Percentiles rank a stretch among this genome's conserved stretches.
Evolutionary conservation across 92 coral and sea anemone genomes (phyloP).

Genomic region (Phymanthus crucifer): DNA sequence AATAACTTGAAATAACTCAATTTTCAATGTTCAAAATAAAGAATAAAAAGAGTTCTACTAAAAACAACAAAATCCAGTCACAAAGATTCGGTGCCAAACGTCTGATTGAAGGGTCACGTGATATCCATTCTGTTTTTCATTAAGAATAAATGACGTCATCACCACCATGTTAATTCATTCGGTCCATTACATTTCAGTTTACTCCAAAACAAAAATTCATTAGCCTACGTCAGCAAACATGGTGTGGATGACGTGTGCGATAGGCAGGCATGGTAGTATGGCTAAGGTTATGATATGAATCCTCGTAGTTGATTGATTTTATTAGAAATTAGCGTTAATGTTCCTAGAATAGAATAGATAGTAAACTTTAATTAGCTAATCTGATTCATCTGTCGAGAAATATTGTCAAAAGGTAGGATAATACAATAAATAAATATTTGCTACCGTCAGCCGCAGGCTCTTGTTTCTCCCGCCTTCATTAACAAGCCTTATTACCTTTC

Average conservation of each 20-base stretch:
- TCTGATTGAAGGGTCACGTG: neutral
- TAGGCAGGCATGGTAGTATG: neutral
- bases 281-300: neutral
- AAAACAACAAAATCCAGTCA: neutral
- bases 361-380: neutral
- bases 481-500: no score
- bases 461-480: no score
- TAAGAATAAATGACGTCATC: neutral
- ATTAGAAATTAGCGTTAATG: neutral
- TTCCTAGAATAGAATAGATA: neutral
- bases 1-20: slow-evolving; percentile 6
- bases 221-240: neutral
- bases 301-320: neutral
- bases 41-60: slow-evolving; percentile 10
- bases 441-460: slow-evolving; percentile 30
- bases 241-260: neutral
- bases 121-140: neutral
- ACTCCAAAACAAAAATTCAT: neutral
- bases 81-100: neutral
- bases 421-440: slow-evolving; percentile 38
- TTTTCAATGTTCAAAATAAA: slow-evolving; percentile 24
- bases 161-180: neutral
- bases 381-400: neutral
- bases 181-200: neutral
- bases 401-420: slow-evolving; percentile 31